Evolutionary conservation across 2,888 invertebrate genomes (phyloP).

Genomic region (Drosophila ustulata): DNA sequence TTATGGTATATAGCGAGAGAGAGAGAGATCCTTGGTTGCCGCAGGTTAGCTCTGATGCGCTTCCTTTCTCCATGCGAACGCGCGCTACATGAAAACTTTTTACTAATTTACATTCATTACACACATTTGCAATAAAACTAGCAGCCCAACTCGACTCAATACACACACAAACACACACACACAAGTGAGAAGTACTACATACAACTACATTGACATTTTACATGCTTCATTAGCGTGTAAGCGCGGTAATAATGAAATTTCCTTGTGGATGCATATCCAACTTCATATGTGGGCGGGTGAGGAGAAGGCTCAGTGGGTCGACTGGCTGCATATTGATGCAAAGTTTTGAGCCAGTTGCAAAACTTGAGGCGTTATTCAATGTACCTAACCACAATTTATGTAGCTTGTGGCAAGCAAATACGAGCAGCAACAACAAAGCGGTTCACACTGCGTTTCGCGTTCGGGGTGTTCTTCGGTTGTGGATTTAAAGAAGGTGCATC

Average conservation of each 20-base stretch:
- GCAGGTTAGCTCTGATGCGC: conserved; percentile 65
- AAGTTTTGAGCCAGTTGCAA: conserved; percentile 63
- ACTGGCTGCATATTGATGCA: conserved; percentile 69
- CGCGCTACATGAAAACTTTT: conserved; percentile 69
- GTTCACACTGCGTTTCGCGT: neutral
- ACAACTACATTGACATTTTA: conserved; percentile 78
- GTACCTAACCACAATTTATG: conserved; percentile 71
- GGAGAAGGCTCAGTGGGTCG: conserved; percentile 2
- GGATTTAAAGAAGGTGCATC: conserved; percentile 58
- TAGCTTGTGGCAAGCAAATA: conserved; percentile 53
- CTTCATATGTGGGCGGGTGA: conserved; percentile 32
- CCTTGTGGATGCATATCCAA: conserved; percentile 75
- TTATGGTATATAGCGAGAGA: conserved; percentile 5
- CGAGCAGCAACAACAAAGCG: conserved; percentile 6
- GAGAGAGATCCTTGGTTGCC: conserved; percentile 65
- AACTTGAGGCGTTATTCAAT: conserved; percentile 69
- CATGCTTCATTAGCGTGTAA: conserved; percentile 82
- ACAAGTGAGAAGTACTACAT: conserved; percentile 35
- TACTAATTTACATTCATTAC: conserved; percentile 82
- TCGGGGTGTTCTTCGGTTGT: conserved; percentile 1
- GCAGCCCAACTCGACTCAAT: conserved; percentile 57
- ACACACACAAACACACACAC: conserved; percentile 23
- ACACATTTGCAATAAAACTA: conserved; percentile 82
- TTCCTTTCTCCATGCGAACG: conserved; percentile 53
- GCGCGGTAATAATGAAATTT: conserved; percentile 82